Conservation (phyloP, 1,140 invertebrate species). For the Antheraea mylitta region DNA sequence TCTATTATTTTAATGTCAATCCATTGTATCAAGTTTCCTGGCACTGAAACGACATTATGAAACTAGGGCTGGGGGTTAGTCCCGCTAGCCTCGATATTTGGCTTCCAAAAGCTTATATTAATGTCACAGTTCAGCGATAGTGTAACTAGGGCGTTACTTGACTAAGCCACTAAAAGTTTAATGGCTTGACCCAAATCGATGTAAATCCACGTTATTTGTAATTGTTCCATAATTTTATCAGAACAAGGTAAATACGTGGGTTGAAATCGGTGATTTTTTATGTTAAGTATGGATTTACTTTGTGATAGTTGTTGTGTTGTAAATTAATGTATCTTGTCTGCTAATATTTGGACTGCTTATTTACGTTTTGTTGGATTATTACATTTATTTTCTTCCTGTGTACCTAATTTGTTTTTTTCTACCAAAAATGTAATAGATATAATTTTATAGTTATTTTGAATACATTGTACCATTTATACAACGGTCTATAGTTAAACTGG, state of each 20-base stretch:
- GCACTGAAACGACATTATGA: conserved; percentile 13
- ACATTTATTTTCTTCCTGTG: no score
- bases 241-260: background rate
- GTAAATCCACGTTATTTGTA: conserved; percentile 28
- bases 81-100: conserved; percentile 30
- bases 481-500: no score
- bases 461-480: no score
- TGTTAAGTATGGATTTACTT: no score
- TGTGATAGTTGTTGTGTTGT: no score
- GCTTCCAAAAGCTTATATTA: conserved; percentile 31
- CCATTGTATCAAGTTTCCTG: conserved; percentile 13
- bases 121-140: conserved; percentile 30
- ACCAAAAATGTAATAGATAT: no score
- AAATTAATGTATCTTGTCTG: no score
- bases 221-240: conserved; percentile 29
- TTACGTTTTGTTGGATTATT: no score
- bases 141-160: conserved; percentile 26
- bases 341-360: no score
- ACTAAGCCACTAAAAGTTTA: conserved; percentile 22
- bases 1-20: conserved; percentile 2
- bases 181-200: conserved; percentile 36
- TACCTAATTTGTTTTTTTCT: no score
- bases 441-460: no score
- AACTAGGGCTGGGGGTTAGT: conserved; percentile 6
- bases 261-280: background rate